Evolutionary conservation across 2,888 invertebrate species (phyloP).

Genomic region (Odontothrips loti): DNA sequence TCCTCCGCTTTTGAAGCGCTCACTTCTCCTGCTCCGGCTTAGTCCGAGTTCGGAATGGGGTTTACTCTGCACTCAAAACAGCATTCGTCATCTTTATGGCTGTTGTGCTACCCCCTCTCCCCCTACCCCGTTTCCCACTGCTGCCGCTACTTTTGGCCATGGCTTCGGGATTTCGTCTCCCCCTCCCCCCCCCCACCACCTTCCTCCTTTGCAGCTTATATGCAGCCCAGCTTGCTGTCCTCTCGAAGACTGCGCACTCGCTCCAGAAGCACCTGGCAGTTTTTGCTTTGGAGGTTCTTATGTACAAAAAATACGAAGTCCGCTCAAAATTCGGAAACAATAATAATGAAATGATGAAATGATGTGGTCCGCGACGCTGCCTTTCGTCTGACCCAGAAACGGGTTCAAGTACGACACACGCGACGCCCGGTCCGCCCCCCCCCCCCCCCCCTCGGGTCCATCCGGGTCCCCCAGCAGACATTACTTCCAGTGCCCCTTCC

Average conservation of each 20-base stretch:
- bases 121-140: not conserved
- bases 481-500: not conserved
- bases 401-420: no score
- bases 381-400: no score
- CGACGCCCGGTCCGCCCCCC: no score
- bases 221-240: no score
- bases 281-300: no score
- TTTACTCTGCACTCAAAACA: slow-evolving; percentile 25
- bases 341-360: no score
- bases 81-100: slow-evolving; percentile 20
- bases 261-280: no score
- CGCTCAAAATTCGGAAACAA: no score
- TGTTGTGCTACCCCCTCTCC: not conserved
- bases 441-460: not conserved
- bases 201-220: no score
- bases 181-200: not conserved
- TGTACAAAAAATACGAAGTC: no score
- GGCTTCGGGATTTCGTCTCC: not conserved
- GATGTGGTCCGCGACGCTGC: no score
- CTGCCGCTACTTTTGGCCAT: not conserved
- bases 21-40: not conserved
- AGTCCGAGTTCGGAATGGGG: slow-evolving; percentile 21
- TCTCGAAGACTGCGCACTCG: no score
- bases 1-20: not conserved
- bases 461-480: not conserved